Base-by-base conservation (phyloP, 2,113 vertebrate species). In the Octodon degus region DNA sequence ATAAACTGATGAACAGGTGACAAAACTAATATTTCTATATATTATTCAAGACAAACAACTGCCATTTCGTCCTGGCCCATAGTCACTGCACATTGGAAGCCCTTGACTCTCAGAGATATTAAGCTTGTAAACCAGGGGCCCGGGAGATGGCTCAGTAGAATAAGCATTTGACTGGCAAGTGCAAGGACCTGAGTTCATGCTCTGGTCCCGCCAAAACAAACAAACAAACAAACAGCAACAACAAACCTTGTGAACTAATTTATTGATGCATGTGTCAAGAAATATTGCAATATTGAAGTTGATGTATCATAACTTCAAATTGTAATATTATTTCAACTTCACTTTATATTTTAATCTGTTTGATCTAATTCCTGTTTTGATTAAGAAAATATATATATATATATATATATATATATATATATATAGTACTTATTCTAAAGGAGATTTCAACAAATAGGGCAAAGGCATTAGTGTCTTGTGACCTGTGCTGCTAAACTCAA, bases 391-490 rank as follows among this genome's bases (percentile, higher is more conserved):
- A n/a, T n/a, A n/a, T n/a, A n/a, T n/a, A n/a, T n/a, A n/a, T n/a
- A n/a, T n/a, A n/a, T n/a, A n/a, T n/a, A n/a, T n/a, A n/a, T n/a
- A n/a, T n/a, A n/a, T n/a, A 83, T 91, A 86, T 62, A 43, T 30
- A 40, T 62, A 60, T 81, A 40, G 47, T 55, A 60, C 77, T 70
- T 6, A 90, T 62, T 94, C 30, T 68, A 96, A 91, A 91, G 13
- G 1, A 2, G 0, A 72, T 7, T 81, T 20, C 47, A 92, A 63
- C 12, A 94, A 93, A 89, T 16, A 83, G 40, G 24, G 70, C 93
- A 96, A 79, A 74, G 77, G 65, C 50, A 83, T 62, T 74, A 85
- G 80, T 92, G 60, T 93, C 53, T 94, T 82, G 82, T 32, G 3
- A 93, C 53, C 68, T 85, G 77, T 14, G 55, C 60, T 85, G 50